A percentile compares a stretch with the other conserved stretches of the same genome.
Conservation (phyloP, 2,113 vertebrate species). For the Leptobrachium leishanense region DNA sequence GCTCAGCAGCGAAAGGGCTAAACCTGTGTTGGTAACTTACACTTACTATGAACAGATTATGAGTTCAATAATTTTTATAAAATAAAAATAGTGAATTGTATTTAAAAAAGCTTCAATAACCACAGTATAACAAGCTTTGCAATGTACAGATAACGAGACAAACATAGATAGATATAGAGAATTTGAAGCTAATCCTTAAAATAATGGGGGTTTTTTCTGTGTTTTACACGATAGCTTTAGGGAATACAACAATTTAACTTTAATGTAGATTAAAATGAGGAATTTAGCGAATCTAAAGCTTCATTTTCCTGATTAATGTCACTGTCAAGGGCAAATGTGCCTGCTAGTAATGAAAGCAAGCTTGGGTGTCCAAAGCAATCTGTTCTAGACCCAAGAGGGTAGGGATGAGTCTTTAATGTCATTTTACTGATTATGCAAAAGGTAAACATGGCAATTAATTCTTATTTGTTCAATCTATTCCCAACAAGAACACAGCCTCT, state of each 20-base stretch:
- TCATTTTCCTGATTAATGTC: slow-evolving; percentile 1
- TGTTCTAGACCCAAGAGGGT: neutral
- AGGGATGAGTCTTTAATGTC: neutral
- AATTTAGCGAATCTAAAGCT: neutral
- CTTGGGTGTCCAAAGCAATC: neutral
- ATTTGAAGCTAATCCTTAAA: neutral
- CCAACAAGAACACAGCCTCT: neutral
- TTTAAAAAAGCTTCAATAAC: too few relatives aligned
- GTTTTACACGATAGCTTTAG: neutral
- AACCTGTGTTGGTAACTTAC: too few relatives aligned
- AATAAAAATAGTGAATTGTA: too few relatives aligned
- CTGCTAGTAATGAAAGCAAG: neutral
- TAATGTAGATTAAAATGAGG: neutral
- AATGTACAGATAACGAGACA: too few relatives aligned
- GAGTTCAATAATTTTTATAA: too few relatives aligned
- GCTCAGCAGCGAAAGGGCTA: too few relatives aligned
- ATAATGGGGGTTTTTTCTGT: neutral
- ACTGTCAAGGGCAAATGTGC: neutral
- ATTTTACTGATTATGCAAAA: neutral
- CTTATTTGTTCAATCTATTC: neutral
- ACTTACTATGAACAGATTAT: too few relatives aligned
- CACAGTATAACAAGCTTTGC: too few relatives aligned
- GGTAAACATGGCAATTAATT: slow-evolving; percentile 16
- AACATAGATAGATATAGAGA: too few relatives aligned
- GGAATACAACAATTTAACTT: neutral